phyloP scores from a whole-genome alignment of 2,888 invertebrate species.

The Parnassius apollo region DNA sequence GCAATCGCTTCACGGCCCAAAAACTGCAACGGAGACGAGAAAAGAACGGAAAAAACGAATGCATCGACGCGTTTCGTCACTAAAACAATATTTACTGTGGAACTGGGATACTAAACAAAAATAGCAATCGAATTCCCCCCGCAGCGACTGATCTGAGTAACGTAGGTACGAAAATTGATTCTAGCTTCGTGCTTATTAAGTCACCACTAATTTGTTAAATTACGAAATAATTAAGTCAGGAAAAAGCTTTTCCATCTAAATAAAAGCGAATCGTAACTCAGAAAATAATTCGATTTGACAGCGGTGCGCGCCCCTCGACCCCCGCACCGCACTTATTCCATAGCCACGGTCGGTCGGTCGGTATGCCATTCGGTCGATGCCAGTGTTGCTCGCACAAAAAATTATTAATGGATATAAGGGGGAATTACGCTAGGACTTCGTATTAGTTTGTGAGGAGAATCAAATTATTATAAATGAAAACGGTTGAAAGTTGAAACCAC shows the following conservation, averaged over 20 bases:
- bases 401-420: neutral
- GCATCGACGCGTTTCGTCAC: slow-evolving; percentile 57
- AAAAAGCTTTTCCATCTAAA: slow-evolving; percentile 60
- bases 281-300: slow-evolving; percentile 68
- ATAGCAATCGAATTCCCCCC: slow-evolving; percentile 47
- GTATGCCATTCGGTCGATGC: slow-evolving; percentile 59
- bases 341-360: slow-evolving; percentile 60
- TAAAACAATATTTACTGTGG: slow-evolving; percentile 73
- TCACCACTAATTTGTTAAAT: slow-evolving; percentile 39
- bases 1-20: slow-evolving; percentile 43
- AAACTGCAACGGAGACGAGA: slow-evolving; percentile 36
- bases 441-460: too few species aligned
- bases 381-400: slow-evolving; percentile 51
- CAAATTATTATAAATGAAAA: too few species aligned
- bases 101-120: slow-evolving; percentile 72
- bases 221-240: slow-evolving; percentile 53
- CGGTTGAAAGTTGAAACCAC: too few species aligned
- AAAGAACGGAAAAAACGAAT: slow-evolving; percentile 41
- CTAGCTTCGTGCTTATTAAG: slow-evolving; percentile 46
- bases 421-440: too few species aligned
- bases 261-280: slow-evolving; percentile 55
- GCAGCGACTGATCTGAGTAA: slow-evolving; percentile 26
- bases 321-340: slow-evolving; percentile 38
- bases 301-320: slow-evolving; percentile 48
- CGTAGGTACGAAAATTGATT: slow-evolving; percentile 3